A percentile compares a stretch with the other conserved stretches of the same genome.
These are phyloP conservation scores for Cerastis rubricosa DNA, from an alignment of 2,888 invertebrate genomes.

Conservation along the genomic window DNA sequence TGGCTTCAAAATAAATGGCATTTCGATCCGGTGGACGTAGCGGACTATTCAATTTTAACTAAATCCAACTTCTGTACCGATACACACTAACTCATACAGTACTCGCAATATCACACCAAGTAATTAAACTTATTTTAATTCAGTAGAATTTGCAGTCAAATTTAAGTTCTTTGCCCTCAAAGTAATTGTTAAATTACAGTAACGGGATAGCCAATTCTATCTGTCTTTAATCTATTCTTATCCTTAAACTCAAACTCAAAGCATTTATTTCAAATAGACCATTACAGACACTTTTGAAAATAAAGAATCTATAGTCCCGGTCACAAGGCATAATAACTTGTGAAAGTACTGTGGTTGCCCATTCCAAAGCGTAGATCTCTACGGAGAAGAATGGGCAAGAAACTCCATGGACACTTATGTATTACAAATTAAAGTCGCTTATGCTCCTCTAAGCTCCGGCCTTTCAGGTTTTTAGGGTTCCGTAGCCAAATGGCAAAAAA, in stretches of 20 bases:
- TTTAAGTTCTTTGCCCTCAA: too few species aligned
- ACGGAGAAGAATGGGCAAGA: too few species aligned
- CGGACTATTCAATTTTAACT: background rate
- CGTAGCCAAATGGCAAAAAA: too few species aligned
- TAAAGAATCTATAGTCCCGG: too few species aligned
- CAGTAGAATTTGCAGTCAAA: background rate
- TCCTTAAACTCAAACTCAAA: background rate
- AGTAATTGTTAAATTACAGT: background rate
- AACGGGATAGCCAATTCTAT: background rate
- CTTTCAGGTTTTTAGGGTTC: background rate
- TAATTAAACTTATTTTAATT: constrained; percentile 4
- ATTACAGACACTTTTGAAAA: too few species aligned
- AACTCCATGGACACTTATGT: background rate
- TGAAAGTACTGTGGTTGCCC: too few species aligned
- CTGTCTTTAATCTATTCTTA: background rate
- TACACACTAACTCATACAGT: background rate
- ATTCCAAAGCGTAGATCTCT: too few species aligned
- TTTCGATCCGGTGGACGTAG: background rate
- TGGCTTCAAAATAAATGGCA: background rate
- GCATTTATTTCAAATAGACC: too few species aligned
- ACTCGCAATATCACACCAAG: background rate
- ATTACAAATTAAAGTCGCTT: background rate
- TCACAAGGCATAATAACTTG: too few species aligned
- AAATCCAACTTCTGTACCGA: background rate
- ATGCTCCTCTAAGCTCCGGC: background rate